phyloP scores from a whole-genome alignment of 2,113 vertebrate genomes.

The Pedetes capensis region DNA sequence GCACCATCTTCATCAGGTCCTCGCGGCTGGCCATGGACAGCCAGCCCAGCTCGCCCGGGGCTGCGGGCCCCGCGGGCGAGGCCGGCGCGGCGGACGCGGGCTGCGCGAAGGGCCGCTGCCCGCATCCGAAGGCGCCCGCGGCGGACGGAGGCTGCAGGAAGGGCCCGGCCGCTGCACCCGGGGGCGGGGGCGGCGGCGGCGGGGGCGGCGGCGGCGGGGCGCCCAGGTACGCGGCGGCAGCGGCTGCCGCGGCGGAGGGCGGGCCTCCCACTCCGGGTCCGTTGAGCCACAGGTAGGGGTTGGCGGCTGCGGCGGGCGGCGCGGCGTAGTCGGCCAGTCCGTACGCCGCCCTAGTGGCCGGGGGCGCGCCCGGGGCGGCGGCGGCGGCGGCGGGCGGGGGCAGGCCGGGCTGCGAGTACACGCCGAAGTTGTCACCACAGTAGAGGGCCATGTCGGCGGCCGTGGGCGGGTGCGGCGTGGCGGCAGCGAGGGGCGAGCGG shows the following conservation, averaged over 20 bases:
- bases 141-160: constrained; percentile 85
- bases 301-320: constrained; percentile 80
- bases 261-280: constrained; percentile 78
- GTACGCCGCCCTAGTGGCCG: constrained; percentile 88
- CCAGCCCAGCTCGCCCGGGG: constrained; percentile 92
- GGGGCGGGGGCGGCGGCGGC: too few relatives aligned
- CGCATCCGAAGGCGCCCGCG: constrained; percentile 87
- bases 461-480: constrained; percentile 86
- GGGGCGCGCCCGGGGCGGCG: constrained; percentile 70
- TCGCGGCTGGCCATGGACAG: constrained; percentile 94
- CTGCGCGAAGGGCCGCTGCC: constrained; percentile 83
- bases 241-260: constrained; percentile 36
- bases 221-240: constrained; percentile 86
- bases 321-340: constrained; percentile 90
- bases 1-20: constrained; percentile 95
- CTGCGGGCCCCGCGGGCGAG: constrained; percentile 84
- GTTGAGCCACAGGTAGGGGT: constrained; percentile 93
- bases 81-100: constrained; percentile 86
- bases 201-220: constrained; percentile 66
- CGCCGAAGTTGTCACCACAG: constrained; percentile 92
- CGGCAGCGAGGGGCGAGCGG: constrained; percentile 81
- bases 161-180: constrained; percentile 84
- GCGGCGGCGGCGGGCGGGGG: constrained; percentile 69
- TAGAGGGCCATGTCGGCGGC: constrained; percentile 91
- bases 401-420: constrained; percentile 86